A percentile compares a stretch with the other conserved stretches of the same genome.
Evolutionary conservation across 2,888 invertebrate species (phyloP).

Genomic region (Nymphalis c-album): DNA sequence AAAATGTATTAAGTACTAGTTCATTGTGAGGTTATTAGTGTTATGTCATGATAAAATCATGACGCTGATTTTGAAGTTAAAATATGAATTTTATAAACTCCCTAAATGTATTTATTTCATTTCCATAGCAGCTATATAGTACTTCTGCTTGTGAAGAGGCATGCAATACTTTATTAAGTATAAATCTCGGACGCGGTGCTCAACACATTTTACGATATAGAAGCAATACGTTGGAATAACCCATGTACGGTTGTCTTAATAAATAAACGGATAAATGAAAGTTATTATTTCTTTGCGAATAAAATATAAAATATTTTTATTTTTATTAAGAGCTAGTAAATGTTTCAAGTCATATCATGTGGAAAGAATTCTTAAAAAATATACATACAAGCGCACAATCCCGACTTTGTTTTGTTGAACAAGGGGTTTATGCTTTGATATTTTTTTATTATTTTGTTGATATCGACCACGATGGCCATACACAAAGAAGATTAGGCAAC

Average conservation of each 20-base stretch:
- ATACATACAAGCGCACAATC: no score
- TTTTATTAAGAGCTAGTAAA: neutral
- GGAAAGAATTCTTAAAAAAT: no score
- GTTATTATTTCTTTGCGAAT: constrained; percentile 3
- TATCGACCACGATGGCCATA: no score
- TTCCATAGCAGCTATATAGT: neutral
- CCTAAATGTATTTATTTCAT: neutral
- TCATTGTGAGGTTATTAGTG: no score
- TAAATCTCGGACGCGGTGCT: neutral
- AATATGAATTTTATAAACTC: neutral
- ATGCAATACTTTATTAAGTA: constrained; percentile 2
- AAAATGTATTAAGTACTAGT: no score
- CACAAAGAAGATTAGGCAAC: no score
- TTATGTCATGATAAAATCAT: no score
- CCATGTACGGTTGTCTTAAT: neutral
- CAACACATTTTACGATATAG: neutral
- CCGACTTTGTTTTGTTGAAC: no score
- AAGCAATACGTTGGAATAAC: constrained; percentile 6
- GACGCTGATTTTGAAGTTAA: neutral
- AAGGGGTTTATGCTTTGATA: no score
- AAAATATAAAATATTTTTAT: constrained; percentile 1
- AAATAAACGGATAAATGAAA: constrained; percentile 2
- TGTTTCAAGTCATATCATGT: no score
- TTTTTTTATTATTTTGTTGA: no score
- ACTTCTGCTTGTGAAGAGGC: neutral